phyloP scores from a whole-genome alignment of 2,888 invertebrate genomes.

The Synergus umbraculus region DNA sequence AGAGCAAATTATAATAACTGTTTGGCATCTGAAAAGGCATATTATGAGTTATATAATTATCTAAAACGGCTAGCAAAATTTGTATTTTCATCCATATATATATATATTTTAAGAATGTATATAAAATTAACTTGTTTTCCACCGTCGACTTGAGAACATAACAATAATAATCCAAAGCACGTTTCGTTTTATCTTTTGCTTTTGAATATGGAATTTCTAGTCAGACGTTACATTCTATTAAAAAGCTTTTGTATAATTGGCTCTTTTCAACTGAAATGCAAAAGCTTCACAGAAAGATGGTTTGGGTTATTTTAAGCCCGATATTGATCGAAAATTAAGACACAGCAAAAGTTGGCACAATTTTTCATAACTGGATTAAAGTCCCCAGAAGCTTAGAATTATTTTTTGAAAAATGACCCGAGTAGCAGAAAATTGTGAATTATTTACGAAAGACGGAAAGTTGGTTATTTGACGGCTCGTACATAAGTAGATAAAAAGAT shows the following conservation, averaged over 20 bases:
- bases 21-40: neutral
- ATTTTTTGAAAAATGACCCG: neutral
- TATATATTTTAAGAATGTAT: neutral
- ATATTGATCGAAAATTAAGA: no score
- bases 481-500: conserved; percentile 3
- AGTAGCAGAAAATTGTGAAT: neutral
- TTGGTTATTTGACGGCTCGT: neutral
- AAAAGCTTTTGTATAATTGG: neutral
- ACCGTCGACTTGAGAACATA: neutral
- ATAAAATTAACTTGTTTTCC: neutral
- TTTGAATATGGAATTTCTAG: neutral
- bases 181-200: neutral
- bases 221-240: neutral
- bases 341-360: no score
- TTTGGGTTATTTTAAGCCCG: no score
- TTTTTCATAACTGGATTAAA: no score
- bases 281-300: neutral
- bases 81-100: no score
- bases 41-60: neutral
- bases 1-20: neutral
- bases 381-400: no score
- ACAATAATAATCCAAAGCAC: neutral
- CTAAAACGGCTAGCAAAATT: neutral
- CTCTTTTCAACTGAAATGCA: neutral
- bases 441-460: neutral